Conservation (phyloP, 2,797 vertebrate species). For the Pteronotus mesoamericanus region DNA sequence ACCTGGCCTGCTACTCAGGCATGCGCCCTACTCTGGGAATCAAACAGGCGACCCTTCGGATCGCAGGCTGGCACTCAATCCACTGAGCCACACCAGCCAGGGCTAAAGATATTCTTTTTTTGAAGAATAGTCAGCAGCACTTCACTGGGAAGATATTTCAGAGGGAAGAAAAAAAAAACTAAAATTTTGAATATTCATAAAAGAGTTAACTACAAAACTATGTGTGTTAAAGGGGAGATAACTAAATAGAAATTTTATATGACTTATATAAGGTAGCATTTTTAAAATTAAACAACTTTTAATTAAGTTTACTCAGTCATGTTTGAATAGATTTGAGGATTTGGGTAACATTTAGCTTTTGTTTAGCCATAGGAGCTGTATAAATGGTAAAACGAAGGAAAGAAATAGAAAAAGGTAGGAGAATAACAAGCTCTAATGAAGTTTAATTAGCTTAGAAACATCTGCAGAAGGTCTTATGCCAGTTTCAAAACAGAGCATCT, state of each 20-base stretch:
- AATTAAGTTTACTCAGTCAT: conserved; percentile 20
- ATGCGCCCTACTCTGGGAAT: too few relatives aligned
- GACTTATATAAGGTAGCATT: conserved; percentile 2
- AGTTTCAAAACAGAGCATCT: conserved; percentile 10
- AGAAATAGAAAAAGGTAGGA: background rate
- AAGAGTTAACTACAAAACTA: background rate
- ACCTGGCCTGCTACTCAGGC: too few relatives aligned
- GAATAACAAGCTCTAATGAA: conserved; percentile 10
- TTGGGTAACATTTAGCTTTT: conserved; percentile 1
- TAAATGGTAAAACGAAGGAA: conserved; percentile 39
- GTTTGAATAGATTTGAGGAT: conserved; percentile 34
- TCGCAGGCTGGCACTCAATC: too few relatives aligned
- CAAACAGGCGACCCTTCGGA: too few relatives aligned
- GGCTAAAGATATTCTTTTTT: conserved; percentile 31
- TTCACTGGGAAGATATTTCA: conserved; percentile 31
- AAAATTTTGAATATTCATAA: conserved; percentile 31
- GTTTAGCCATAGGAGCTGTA: conserved; percentile 34
- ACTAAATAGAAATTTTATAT: conserved; percentile 3
- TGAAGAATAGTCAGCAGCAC: background rate
- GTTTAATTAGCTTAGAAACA: conserved; percentile 42
- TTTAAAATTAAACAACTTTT: conserved; percentile 40
- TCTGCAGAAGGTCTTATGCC: background rate
- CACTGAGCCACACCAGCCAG: too few relatives aligned
- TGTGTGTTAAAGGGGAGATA: conserved; percentile 12
- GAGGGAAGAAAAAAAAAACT: background rate